These are phyloP conservation scores for Lagria hirta DNA, from an alignment of 2,888 invertebrate species.

Conservation along the genomic window DNA sequence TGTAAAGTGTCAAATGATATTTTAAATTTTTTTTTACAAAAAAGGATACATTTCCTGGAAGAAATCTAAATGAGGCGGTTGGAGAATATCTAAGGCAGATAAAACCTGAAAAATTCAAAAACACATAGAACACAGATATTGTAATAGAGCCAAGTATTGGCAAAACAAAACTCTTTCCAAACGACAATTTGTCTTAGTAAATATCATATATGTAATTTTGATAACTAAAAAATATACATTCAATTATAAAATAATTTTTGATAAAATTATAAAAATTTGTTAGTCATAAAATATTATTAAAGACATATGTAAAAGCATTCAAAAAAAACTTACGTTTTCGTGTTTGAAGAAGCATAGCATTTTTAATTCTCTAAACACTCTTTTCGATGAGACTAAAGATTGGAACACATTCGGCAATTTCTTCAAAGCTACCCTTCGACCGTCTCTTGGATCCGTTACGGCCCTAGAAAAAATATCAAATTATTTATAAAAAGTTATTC, in stretches of 20 bases:
- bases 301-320: too few relatives aligned
- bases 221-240: too few relatives aligned
- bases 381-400: slow-evolving; percentile 96
- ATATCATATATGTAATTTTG: too few relatives aligned
- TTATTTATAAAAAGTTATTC: too few relatives aligned
- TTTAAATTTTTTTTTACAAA: slow-evolving; percentile 35
- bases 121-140: too few relatives aligned
- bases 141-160: too few relatives aligned
- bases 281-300: too few relatives aligned
- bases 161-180: too few relatives aligned
- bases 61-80: slow-evolving; percentile 98
- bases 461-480: slow-evolving; percentile 88
- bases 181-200: too few relatives aligned
- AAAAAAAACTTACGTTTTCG: slow-evolving; percentile 99
- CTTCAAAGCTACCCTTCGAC: slow-evolving; percentile 96
- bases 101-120: slow-evolving; percentile 89
- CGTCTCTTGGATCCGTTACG: slow-evolving; percentile 98
- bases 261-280: too few relatives aligned
- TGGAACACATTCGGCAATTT: slow-evolving; percentile 99
- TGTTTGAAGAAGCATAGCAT: slow-evolving; percentile 99
- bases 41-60: slow-evolving; percentile 99
- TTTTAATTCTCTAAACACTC: slow-evolving; percentile 97
- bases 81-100: slow-evolving; percentile 96
- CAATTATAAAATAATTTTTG: too few relatives aligned
- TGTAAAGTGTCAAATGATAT: slow-evolving; percentile 4